Evolutionary conservation across 2,888 invertebrate species (phyloP).

Genomic region (Xestia ashworthii): DNA sequence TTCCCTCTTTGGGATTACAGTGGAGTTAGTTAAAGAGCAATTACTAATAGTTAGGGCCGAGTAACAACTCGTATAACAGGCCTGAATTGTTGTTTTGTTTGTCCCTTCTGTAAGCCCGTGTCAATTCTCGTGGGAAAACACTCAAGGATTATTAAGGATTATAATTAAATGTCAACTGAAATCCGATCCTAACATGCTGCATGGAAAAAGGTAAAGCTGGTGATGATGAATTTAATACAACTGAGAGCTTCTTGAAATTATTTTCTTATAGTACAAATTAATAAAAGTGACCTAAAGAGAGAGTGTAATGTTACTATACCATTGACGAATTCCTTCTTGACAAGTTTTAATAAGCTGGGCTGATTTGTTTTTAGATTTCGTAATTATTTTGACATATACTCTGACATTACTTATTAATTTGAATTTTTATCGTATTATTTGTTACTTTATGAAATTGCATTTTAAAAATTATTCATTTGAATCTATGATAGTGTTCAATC

Average conservation of each 20-base stretch:
- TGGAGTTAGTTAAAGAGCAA: background rate
- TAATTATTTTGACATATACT: too few relatives aligned
- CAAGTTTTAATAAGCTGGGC: too few relatives aligned
- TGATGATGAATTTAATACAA: background rate
- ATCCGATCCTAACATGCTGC: background rate
- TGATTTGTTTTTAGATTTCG: too few relatives aligned
- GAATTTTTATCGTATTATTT: too few relatives aligned
- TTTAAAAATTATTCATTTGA: too few relatives aligned
- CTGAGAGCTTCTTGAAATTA: background rate
- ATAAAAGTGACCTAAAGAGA: too few relatives aligned
- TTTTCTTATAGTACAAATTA: background rate
- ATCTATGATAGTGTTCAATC: too few relatives aligned
- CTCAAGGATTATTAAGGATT: background rate
- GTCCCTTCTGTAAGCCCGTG: background rate
- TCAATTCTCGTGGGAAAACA: background rate
- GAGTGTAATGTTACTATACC: too few relatives aligned
- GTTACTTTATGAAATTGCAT: too few relatives aligned
- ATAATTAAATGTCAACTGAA: background rate
- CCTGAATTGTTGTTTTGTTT: background rate
- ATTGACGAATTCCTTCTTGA: too few relatives aligned
- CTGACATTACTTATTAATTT: too few relatives aligned
- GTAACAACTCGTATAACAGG: background rate
- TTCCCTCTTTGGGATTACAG: background rate
- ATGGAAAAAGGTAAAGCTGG: background rate
- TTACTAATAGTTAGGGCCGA: slow-evolving; percentile 2